phyloP scores from a whole-genome alignment of 1,140 invertebrate genomes.

The Drosophila lowei region DNA sequence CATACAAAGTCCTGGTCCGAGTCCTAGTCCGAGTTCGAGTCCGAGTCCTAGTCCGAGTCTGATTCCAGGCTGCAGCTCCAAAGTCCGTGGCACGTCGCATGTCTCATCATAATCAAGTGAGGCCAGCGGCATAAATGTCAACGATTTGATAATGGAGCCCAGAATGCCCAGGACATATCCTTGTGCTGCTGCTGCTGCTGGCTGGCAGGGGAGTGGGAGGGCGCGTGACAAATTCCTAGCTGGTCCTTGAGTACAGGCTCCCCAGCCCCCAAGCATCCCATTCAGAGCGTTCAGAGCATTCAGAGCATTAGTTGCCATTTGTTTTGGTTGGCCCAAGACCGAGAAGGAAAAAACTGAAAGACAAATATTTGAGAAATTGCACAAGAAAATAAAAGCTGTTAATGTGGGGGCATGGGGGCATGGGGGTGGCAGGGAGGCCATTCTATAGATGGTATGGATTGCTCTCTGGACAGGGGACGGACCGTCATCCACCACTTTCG shows the following conservation, averaged over 20 bases:
- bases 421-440: background rate
- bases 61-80: background rate
- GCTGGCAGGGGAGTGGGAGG: background rate
- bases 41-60: constrained; percentile 13
- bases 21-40: background rate
- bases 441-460: constrained; percentile 6
- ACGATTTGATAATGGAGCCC: constrained; percentile 76
- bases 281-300: too few relatives aligned
- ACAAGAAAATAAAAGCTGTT: constrained; percentile 69
- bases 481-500: constrained; percentile 37
- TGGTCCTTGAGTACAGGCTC: constrained; percentile 52
- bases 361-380: constrained; percentile 78
- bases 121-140: constrained; percentile 77
- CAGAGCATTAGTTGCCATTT: constrained; percentile 68
- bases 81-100: constrained; percentile 37
- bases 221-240: constrained; percentile 65
- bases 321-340: constrained; percentile 53
- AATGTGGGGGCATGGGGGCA: constrained; percentile 33
- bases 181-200: too few relatives aligned
- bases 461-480: too few relatives aligned
- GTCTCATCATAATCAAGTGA: constrained; percentile 75
- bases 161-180: constrained; percentile 17
- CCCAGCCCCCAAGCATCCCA: constrained; percentile 8
- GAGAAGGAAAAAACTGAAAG: constrained; percentile 35
- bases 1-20: constrained; percentile 6